Percentiles rank a stretch among this genome's conserved stretches.
Conservation (phyloP, 2,113 vertebrate species). For the Gorsachius goisagi region DNA sequence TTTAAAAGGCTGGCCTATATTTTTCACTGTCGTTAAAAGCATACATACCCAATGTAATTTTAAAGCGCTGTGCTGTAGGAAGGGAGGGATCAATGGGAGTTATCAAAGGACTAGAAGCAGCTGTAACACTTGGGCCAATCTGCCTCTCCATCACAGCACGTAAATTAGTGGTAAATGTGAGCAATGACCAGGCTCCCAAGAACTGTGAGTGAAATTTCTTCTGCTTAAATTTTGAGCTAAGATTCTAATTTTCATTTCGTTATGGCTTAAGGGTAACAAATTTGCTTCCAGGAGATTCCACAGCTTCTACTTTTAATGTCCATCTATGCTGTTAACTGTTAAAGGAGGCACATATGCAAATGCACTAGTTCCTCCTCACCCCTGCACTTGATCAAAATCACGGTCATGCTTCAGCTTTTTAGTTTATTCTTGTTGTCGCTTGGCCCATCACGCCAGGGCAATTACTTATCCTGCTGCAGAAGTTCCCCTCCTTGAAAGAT, state of each 20-base stretch:
- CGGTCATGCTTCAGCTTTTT: background rate
- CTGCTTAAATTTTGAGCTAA: background rate
- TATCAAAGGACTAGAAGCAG: background rate
- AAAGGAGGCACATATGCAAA: background rate
- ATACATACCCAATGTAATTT: background rate
- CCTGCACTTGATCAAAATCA: background rate
- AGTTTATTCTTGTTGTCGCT: background rate
- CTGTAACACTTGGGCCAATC: background rate
- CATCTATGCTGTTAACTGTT: background rate
- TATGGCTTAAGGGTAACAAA: background rate
- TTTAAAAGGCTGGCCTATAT: background rate
- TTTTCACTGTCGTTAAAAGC: background rate
- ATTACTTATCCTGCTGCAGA: background rate
- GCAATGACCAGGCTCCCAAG: background rate
- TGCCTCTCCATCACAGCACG: background rate
- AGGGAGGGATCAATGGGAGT: background rate
- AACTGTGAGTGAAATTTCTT: fast-evolving
- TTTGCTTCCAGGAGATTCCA: background rate
- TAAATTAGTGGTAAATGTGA: background rate
- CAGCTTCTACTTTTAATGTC: background rate
- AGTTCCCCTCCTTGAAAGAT: background rate
- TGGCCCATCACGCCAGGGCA: background rate
- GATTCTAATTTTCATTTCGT: background rate
- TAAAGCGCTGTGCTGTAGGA: background rate
- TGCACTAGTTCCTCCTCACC: background rate